Percentiles rank a stretch among this genome's conserved stretches.
phyloP scores from a whole-genome alignment of 2,113 vertebrate genomes.

The Cephalopholis sonnerati region DNA sequence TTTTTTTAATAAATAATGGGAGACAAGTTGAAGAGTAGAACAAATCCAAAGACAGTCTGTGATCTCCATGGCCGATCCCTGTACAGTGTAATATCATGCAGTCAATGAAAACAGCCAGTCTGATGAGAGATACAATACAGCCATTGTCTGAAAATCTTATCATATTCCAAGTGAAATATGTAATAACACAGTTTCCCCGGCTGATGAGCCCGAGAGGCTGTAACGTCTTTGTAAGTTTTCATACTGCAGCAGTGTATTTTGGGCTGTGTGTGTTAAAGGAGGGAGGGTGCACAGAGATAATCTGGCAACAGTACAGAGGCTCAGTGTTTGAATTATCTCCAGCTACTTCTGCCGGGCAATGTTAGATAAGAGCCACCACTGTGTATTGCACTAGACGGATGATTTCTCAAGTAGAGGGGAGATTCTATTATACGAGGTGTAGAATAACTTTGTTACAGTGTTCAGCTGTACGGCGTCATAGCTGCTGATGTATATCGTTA shows the following conservation, averaged over 20 bases:
- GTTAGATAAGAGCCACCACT: conserved; percentile 65
- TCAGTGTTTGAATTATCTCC: conserved; percentile 70
- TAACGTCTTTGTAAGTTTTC: conserved; percentile 47
- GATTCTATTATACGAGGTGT: conserved; percentile 49
- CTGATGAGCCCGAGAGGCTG: conserved; percentile 38
- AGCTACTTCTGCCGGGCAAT: conserved; percentile 56
- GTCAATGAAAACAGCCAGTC: conserved; percentile 49
- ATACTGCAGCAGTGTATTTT: conserved; percentile 39
- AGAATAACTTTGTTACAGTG: conserved; percentile 62
- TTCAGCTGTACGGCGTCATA: conserved; percentile 1
- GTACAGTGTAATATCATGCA: conserved; percentile 53
- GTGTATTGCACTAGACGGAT: conserved; percentile 52
- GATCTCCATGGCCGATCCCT: conserved; percentile 28
- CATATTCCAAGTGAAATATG: conserved; percentile 41
- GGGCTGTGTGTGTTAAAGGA: conserved; percentile 26
- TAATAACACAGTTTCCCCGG: conserved; percentile 32
- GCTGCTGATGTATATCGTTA: conserved; percentile 35
- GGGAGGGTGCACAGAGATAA: conserved; percentile 32
- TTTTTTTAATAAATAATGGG: conserved; percentile 71
- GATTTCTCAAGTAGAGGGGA: conserved; percentile 60
- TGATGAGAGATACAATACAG: conserved; percentile 37
- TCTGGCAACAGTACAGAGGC: conserved; percentile 58
- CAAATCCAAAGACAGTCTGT: conserved; percentile 27
- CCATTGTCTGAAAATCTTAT: conserved; percentile 51
- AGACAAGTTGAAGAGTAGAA: conserved; percentile 41